Evolutionary conservation across 2,888 invertebrate species (phyloP), one percentile per base, ranked within the genome.

Genomic region (Actias luna): DNA sequence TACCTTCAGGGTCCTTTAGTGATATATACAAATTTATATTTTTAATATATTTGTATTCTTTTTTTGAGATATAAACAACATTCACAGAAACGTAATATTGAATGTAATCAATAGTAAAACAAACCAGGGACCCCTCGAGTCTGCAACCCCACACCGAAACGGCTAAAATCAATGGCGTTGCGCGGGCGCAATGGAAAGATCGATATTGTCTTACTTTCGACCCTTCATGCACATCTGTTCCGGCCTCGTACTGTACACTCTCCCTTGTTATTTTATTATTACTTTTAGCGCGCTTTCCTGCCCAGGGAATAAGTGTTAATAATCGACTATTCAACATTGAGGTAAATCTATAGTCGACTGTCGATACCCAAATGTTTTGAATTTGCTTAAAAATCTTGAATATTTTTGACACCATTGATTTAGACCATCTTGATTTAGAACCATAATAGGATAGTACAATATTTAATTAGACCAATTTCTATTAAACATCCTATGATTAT

Each of bases 191-290:
- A 55, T 55, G 55, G 55, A 55, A 55, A 81, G 83, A 87, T 89
- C 88, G 87, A 89, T 89, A 88, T 87, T 89, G 88, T 88, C 86
- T 87, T 83, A 33, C 46, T 42, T 39, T 59, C 58, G 42, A 39
- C 72, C 84, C 84, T 84, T 78, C 74, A 64, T 50, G 65, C 72
- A 83, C 88, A 89, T 89, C 88, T 89, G 89, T 82, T 86, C 62
- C 59, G 22, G 22, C 63, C 58, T 16, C 55, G 16, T 29, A 29
- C 29, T 12, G 55, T n/a, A 55, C 55, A 7, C 55, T n/a, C 55
- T 55, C 55, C 55, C 55, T 55, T 55, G 55, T 29, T 55, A n/a
- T 55, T 55, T 55, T 55, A 55, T 55, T 55, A 55, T 55, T 55
- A 55, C 55, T 55, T 55, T 55, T 55, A 55, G 29, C 29, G 55